Evolutionary conservation across 2,888 invertebrate genomes (phyloP), one percentile per base, ranked within the genome.

Genomic region (Xestia ashworthii): DNA sequence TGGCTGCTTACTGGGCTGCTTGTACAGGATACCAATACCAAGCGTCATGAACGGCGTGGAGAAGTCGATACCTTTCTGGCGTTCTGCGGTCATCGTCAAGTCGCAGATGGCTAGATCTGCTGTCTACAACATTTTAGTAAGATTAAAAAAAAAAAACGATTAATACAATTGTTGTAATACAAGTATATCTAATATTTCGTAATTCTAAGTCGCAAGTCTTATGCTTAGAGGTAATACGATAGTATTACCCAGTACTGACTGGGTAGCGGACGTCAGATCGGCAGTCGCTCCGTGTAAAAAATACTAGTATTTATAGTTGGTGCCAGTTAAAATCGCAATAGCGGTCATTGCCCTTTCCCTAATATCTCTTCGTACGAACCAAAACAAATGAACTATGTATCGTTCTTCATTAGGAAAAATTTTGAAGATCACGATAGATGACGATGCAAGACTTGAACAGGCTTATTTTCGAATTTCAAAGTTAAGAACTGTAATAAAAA

Each of bases 11-110:
- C 97, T 98, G 0, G 99, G 99, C 89, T 98, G 98, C 90, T 98
- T 98, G 95, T 98, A 99, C 25, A 99, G 94, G 84, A 99, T 99
- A 73, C 98, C 98, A 85, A 99, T 99, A 66, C 98, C 98, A 73
- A 99, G 96, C 90, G 98, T 99, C 98, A 99, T 99, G 93, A 99
- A 99, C 0, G 99, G 99, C 93, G 98, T 98, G 0, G 99, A 99
- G 92, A 99, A 99, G 94, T 99, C 99, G 0, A 99, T 99, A n/a
- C 98, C 98, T 82, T 97, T 97, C 93, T 99, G 98, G 76, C 99
- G 97, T 85, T 98, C 98, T 25, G 98, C 98, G 3, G 99, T 99
- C 86, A 98, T 98, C 25, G 98, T 98, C 85, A 99, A 97, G 91
- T 99, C 99, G 8, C 99, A 99, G 80, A 99, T 98, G 0, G 98